Evolutionary conservation across 2,888 invertebrate species (phyloP).

Genomic region (Salticus scenicus): DNA sequence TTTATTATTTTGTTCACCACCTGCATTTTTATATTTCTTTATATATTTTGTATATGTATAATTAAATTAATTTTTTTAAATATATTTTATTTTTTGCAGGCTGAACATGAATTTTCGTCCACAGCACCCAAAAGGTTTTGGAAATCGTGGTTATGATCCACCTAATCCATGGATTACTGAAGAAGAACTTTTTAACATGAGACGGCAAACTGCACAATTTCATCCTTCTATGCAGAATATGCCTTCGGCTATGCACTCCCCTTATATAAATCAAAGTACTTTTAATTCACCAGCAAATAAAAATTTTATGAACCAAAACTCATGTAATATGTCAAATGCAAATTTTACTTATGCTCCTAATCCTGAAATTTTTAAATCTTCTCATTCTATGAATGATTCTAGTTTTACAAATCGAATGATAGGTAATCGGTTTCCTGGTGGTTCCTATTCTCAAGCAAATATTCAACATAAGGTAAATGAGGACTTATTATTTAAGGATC

Average conservation of each 20-base stretch:
- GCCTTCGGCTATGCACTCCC: not conserved
- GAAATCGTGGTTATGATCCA: not conserved
- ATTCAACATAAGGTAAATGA: not conserved
- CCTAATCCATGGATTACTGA: conserved; percentile 5
- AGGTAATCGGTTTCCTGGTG: not conserved
- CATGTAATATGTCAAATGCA: not conserved
- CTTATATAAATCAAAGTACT: not conserved
- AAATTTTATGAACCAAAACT: not conserved
- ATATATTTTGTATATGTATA: no score
- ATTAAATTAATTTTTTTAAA: no score
- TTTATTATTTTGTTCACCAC: no score
- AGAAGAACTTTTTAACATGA: not conserved
- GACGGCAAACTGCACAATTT: not conserved
- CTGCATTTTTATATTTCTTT: no score
- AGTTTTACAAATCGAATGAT: not conserved
- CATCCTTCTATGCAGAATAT: not conserved
- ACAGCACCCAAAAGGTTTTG: not conserved
- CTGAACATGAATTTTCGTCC: not conserved
- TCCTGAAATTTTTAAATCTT: not conserved
- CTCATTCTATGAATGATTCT: not conserved
- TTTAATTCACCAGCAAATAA: not conserved
- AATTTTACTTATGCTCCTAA: not conserved
- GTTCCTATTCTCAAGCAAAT: not conserved
- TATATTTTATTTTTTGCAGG: not conserved
- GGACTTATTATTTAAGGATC: not conserved